phyloP scores from a whole-genome alignment of 2,888 invertebrate genomes.

The Himalopsyche japonica region DNA sequence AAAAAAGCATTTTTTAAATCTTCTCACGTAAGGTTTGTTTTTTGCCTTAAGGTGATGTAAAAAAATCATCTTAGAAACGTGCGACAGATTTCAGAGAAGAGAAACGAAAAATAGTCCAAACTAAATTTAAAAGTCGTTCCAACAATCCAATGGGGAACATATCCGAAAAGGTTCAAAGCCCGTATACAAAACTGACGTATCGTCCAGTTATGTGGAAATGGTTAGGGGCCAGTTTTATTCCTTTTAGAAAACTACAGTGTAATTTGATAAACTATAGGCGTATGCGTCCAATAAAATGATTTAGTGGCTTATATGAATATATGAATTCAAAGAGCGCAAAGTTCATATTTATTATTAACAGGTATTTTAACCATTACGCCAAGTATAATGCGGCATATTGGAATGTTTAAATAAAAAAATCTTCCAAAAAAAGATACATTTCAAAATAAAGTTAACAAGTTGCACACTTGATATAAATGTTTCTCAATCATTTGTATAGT shows the following conservation, averaged over 20 bases:
- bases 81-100: not conserved
- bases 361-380: too few species aligned
- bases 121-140: not conserved
- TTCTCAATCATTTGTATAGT: too few species aligned
- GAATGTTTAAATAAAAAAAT: too few species aligned
- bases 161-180: not conserved
- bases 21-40: not conserved
- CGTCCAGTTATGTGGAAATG: not conserved
- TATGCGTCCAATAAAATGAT: not conserved
- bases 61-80: not conserved
- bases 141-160: not conserved
- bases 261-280: not conserved
- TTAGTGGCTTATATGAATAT: too few species aligned
- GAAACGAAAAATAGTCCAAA: not conserved
- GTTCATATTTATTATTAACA: too few species aligned
- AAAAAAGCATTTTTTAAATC: too few species aligned
- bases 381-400: too few species aligned
- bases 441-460: too few species aligned
- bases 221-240: not conserved
- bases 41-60: not conserved
- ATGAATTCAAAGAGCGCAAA: too few species aligned
- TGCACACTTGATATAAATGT: too few species aligned
- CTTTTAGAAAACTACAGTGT: not conserved
- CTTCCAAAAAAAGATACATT: too few species aligned
- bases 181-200: not conserved